Evolutionary conservation across 1,140 invertebrate genomes (phyloP).

Genomic region (Aradophagus sp.): DNA sequence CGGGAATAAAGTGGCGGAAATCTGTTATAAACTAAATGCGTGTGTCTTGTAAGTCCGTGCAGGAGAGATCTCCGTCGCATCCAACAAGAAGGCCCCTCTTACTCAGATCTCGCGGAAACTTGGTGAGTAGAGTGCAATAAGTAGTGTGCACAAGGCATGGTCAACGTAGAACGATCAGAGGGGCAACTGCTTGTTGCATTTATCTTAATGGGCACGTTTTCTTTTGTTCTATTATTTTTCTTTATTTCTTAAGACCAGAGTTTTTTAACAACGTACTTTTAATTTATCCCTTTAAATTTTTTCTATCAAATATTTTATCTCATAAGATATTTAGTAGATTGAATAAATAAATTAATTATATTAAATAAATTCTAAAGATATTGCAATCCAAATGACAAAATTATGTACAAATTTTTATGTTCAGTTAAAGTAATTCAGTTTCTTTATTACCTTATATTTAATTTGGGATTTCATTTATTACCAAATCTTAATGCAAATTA

Average conservation of each 20-base stretch:
- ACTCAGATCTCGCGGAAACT: conserved; percentile 80
- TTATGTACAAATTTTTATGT: too few species aligned
- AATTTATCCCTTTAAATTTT: too few species aligned
- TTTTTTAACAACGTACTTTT: too few species aligned
- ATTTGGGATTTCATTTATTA: too few species aligned
- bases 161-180: conserved; percentile 63
- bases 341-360: too few species aligned
- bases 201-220: conserved; percentile 26
- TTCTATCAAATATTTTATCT: too few species aligned
- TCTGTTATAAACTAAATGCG: conserved; percentile 76
- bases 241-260: conserved; percentile 13
- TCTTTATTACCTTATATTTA: too few species aligned
- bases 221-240: conserved; percentile 9
- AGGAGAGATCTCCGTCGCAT: conserved; percentile 79
- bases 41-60: conserved; percentile 74
- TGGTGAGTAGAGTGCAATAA: conserved; percentile 76
- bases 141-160: conserved; percentile 61
- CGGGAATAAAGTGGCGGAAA: conserved; percentile 60
- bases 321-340: too few species aligned
- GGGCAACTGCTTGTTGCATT: conserved; percentile 55
- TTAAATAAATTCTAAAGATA: too few species aligned
- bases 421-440: too few species aligned
- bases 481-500: conserved; percentile 16
- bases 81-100: conserved; percentile 81
- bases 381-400: too few species aligned